Percentiles rank a stretch among this genome's conserved stretches.
Evolutionary conservation across 2,888 invertebrate species (phyloP).

Genomic region (Rhamnusium bicolor): DNA sequence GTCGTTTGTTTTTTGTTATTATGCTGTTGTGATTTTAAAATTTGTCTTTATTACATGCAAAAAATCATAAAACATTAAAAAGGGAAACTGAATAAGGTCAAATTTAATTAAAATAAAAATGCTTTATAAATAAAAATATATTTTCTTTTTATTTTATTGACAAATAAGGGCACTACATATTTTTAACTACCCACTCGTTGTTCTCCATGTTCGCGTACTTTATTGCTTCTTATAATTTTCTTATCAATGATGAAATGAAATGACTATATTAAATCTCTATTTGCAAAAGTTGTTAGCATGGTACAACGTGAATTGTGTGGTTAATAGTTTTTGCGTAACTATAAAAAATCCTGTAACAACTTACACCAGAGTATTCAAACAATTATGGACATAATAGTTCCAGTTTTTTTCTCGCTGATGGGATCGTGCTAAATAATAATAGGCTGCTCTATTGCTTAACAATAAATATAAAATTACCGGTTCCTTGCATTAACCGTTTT

Average conservation of each 20-base stretch:
- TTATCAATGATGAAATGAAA: slow-evolving; percentile 11
- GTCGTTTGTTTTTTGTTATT: too few relatives aligned
- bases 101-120: too few relatives aligned
- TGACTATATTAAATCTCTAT: slow-evolving; percentile 24
- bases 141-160: too few relatives aligned
- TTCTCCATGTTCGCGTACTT: background rate
- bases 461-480: slow-evolving; percentile 11
- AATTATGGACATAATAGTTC: slow-evolving; percentile 14
- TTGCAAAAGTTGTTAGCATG: slow-evolving; percentile 5
- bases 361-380: background rate
- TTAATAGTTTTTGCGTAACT: slow-evolving; percentile 2
- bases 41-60: too few relatives aligned
- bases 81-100: too few relatives aligned
- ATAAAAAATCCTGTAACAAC: background rate
- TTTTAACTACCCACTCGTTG: too few relatives aligned
- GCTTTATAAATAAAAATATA: too few relatives aligned
- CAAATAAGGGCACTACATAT: too few relatives aligned
- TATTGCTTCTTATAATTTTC: slow-evolving; percentile 5
- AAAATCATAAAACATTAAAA: too few relatives aligned
- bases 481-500: background rate
- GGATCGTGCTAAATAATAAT: slow-evolving; percentile 4
- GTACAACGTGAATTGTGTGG: slow-evolving; percentile 10
- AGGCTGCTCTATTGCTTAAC: background rate
- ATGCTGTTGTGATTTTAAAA: too few relatives aligned
- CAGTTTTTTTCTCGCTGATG: background rate